Base-by-base conservation (phyloP, 2,113 vertebrate genomes). In the Salvelinus alpinus region DNA sequence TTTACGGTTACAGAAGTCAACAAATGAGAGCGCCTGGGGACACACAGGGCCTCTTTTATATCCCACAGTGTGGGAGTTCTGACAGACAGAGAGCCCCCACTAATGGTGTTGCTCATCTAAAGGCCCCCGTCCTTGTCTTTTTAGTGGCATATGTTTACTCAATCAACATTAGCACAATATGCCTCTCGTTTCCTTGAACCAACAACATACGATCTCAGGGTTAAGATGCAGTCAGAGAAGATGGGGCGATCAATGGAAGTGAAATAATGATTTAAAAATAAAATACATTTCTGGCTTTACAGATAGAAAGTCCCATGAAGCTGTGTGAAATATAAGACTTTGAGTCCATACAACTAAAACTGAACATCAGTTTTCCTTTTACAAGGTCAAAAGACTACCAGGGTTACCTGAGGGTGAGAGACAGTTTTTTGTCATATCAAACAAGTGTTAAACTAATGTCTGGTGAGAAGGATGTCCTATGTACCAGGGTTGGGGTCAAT, bases 61-160 rank as follows among this genome's bases (percentile, higher is more conserved):
- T 44, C 64, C 67, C 22, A 71, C 22, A 27, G 48, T 54, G 5
- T 68, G 31, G 44, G 20, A 18, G 57, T 73, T 68, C 74, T 73
- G 25, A 44, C 29, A 64, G 8, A 51, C 38, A 38, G 38, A 74
- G 18, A 47, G 24, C 44, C 51, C 20, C 7, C 18, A 74, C 79
- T 65, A 47, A 68, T 76, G 84, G 82, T 79, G 78, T 78, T 83
- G 79, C 79, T 79, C 73, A 51, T 79, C 62, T 29, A 54, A 72
- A 69, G 2, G 14, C 54, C 31, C 59, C 31, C n/a, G 62, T 70
- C 65, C 76, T 78, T 60, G 65, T 31, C 64, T 83, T 72, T 81
- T 70, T 48, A 20, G 64, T 82, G 81, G 76, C 82, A 82, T 72
- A 74, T 76, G 79, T 82, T 80, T 59, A 66, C 48, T 14, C 48